Percentiles rank a stretch among this genome's conserved stretches.
Conservation (phyloP, 2,888 invertebrate species). For the Lamellibrachia columna region DNA sequence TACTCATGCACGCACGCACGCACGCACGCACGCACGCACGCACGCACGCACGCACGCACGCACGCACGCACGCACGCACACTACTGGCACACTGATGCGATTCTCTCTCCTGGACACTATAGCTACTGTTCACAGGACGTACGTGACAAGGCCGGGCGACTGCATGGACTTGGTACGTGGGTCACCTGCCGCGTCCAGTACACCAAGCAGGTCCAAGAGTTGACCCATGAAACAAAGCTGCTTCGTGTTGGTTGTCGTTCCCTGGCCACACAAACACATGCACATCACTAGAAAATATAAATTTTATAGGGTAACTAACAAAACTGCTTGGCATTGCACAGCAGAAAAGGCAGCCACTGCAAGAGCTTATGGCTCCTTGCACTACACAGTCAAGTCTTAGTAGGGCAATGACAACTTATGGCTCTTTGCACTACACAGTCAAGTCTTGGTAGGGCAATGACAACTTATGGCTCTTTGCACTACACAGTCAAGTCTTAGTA, state of each 20-base stretch:
- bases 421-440: no score
- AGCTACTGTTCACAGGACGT: not conserved
- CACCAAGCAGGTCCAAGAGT: constrained; percentile 52
- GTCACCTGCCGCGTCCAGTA: constrained; percentile 52
- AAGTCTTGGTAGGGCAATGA: no score
- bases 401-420: no score
- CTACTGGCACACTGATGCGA: not conserved
- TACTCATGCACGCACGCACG: not conserved
- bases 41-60: not conserved
- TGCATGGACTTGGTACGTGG: constrained; percentile 33
- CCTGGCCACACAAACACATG: constrained; percentile 42
- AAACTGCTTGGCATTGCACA: no score
- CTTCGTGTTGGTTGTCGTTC: constrained; percentile 46
- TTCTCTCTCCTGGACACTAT: not conserved
- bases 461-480: no score
- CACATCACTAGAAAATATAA: not conserved
- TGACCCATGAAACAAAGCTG: constrained; percentile 54
- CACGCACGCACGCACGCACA: not conserved
- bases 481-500: no score
- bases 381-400: no score
- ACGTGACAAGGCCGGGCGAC: not conserved
- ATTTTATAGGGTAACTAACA: constrained; percentile 14
- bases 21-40: not conserved
- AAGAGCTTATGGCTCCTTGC: no score
- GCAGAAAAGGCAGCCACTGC: no score